A percentile compares a stretch with the other conserved stretches of the same genome.
phyloP scores from a whole-genome alignment of 2,113 vertebrate genomes.

The Hemichromis elongatus region DNA sequence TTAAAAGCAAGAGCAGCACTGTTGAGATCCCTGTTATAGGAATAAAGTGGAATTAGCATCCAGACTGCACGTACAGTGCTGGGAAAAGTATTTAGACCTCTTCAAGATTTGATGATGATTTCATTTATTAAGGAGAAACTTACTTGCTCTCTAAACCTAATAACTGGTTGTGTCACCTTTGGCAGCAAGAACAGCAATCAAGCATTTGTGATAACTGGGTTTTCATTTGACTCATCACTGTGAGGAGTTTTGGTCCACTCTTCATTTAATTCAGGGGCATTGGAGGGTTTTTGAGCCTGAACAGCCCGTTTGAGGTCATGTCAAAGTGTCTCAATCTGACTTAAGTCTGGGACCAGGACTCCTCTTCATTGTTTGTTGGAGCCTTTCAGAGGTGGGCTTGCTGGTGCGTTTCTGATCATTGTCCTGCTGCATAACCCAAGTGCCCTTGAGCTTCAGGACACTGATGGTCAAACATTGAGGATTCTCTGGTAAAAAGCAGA shows the following conservation, averaged over 20 bases:
- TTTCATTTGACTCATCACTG: neutral
- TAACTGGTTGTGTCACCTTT: neutral
- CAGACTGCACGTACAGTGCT: neutral
- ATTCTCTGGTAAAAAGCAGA: neutral
- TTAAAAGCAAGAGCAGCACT: neutral
- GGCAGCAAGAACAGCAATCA: neutral
- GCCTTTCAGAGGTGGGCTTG: neutral
- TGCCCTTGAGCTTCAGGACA: neutral
- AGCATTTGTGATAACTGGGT: neutral
- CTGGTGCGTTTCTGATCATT: neutral
- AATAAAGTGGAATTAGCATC: neutral
- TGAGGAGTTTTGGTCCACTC: neutral
- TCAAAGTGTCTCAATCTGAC: neutral
- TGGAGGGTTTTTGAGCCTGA: neutral
- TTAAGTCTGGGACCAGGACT: neutral
- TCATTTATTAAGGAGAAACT: neutral
- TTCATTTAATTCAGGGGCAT: neutral
- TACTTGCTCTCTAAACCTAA: neutral
- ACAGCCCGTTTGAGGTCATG: too few species aligned
- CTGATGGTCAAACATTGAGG: neutral
- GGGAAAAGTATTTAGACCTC: neutral
- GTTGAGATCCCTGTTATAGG: neutral
- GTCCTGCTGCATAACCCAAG: neutral
- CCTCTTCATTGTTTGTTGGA: neutral
- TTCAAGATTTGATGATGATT: neutral